Base-by-base conservation (phyloP, 2,113 vertebrate genomes). In the Puffinus mauretanicus region DNA sequence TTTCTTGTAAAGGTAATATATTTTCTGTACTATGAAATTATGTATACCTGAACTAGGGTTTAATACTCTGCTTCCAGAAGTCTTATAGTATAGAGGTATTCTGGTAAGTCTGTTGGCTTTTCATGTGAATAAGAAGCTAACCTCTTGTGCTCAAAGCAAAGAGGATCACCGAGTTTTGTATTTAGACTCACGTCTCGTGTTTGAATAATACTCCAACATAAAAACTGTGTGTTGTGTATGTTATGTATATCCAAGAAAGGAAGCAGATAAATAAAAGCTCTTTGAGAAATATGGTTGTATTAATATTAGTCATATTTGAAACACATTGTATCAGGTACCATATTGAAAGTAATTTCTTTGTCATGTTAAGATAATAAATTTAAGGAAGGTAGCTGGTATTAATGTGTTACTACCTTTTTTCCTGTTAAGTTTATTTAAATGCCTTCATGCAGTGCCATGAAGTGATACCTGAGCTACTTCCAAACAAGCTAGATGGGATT, bases 1-100 rank as follows among this genome's bases (percentile, higher is more conserved):
- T 97, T 98, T 98, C 97, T 96, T 94, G 96, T 96, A 97, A 98
- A 98, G 88, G 93, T 95, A 72, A 97, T 98, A 97, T 98, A 98
- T 98, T 98, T 98, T 98, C 97, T 88, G 38, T 98, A 98, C 91
- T 71, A 92, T 94, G 77, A 93, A 86, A 95, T 97, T 65, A 95
- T 73, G 79, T 91, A 94, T 94, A 96, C 97, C 96, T 94, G 86
- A 94, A 46, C 62, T 96, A 94, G 82, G 76, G 88, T 97, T 98
- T 97, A 96, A 94, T 97, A 72, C 72, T 91, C 90, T 70, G 81
- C 95, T 97, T 98, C 94, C 91, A 94, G 49, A 90, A 96, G 81
- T 96, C 82, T 47, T 82, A 55, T 24, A 78, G 36, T 91, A 44
- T 30, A 94, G 90, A 95, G 62, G 77, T 81, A 65, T 73, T 79